A percentile compares a stretch with the other conserved stretches of the same genome.
Evolutionary conservation across 2,113 vertebrate species (phyloP).

Genomic region (Lucifuga dentata): DNA sequence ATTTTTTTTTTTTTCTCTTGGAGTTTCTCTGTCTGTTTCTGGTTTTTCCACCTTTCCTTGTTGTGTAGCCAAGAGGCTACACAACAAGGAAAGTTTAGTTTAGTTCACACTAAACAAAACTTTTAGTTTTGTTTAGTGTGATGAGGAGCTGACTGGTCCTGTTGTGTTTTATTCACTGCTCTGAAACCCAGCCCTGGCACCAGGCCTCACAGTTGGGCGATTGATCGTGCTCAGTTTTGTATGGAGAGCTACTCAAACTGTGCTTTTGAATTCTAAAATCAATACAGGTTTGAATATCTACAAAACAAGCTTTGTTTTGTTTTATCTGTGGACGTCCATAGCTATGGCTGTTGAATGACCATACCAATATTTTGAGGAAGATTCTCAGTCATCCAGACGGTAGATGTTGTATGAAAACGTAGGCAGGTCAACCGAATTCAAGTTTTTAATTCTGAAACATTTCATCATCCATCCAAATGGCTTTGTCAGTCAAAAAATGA

Average conservation of each 20-base stretch:
- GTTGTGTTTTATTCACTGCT: conserved; percentile 52
- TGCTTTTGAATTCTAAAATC: conserved; percentile 42
- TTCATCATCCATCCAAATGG: too few relatives aligned
- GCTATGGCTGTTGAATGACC: neutral
- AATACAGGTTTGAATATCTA: neutral
- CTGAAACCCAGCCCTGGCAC: conserved; percentile 49
- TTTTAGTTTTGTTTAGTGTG: conserved; percentile 62
- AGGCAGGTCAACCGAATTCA: too few relatives aligned
- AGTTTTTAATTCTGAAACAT: too few relatives aligned
- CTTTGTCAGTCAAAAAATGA: too few relatives aligned
- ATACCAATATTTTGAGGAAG: too few relatives aligned
- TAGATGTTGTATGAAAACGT: too few relatives aligned
- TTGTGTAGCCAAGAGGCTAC: conserved; percentile 64
- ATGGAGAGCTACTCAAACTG: conserved; percentile 23
- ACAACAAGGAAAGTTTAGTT: too few relatives aligned
- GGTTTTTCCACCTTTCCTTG: conserved; percentile 54
- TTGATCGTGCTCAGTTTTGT: conserved; percentile 51
- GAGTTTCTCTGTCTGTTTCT: conserved; percentile 60
- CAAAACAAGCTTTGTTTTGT: conserved; percentile 19
- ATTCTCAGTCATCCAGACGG: too few relatives aligned
- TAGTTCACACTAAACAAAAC: too few relatives aligned
- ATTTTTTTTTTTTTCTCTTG: conserved; percentile 50
- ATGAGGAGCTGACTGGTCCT: conserved; percentile 54
- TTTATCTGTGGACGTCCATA: neutral
- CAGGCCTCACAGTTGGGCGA: conserved; percentile 52